phyloP scores from a whole-genome alignment of 2,888 invertebrate species.

The Thereva unica region DNA sequence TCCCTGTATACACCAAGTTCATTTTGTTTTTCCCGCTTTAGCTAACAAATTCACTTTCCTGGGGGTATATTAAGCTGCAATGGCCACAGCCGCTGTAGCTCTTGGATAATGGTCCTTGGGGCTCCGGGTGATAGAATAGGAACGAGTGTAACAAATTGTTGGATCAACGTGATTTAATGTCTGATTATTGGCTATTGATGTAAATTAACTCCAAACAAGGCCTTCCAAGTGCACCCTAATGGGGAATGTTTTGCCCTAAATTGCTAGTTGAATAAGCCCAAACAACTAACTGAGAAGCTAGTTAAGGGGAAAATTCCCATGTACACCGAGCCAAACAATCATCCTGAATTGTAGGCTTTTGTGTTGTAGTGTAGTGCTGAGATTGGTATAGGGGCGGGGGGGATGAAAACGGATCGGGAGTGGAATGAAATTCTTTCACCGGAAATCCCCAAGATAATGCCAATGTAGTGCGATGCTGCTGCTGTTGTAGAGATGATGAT shows the following conservation, averaged over 20 bases:
- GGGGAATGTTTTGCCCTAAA: background rate
- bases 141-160: constrained; percentile 27
- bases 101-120: too few relatives aligned
- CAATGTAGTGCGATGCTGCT: background rate
- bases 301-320: too few relatives aligned
- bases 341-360: background rate
- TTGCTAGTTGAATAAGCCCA: background rate
- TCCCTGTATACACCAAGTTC: too few relatives aligned
- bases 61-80: too few relatives aligned
- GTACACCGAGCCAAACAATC: background rate
- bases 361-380: too few relatives aligned
- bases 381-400: background rate
- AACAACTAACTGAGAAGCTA: background rate
- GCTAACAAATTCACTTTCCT: too few relatives aligned
- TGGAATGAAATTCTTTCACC: constrained; percentile 21
- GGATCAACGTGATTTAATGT: constrained; percentile 36
- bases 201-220: constrained; percentile 32
- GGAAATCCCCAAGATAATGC: constrained; percentile 11
- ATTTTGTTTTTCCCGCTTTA: too few relatives aligned
- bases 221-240: constrained; percentile 14
- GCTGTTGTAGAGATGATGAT: background rate
- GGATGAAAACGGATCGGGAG: background rate
- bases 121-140: background rate
- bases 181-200: constrained; percentile 36
- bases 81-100: too few relatives aligned